These are phyloP conservation scores for Notodonta dromedarius DNA, from an alignment of 2,888 invertebrate genomes.

Conservation along the genomic window DNA sequence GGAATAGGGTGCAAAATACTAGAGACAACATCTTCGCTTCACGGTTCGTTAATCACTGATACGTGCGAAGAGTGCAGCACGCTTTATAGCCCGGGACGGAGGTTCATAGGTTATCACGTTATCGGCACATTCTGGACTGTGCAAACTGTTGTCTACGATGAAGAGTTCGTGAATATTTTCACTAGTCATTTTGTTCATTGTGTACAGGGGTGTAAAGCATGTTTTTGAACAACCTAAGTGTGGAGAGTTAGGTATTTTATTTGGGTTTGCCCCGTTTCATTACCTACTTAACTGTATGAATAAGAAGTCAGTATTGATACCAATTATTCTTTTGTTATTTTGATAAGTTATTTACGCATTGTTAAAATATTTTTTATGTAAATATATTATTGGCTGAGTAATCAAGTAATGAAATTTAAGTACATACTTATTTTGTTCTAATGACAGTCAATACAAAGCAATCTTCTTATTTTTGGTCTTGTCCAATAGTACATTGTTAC, in stretches of 20 bases:
- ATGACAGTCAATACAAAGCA: too few species aligned
- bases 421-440: too few species aligned
- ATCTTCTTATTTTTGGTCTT: too few species aligned
- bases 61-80: conserved; percentile 11
- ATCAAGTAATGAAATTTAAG: too few species aligned
- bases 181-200: conserved; percentile 11
- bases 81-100: conserved; percentile 45
- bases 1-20: conserved; percentile 50
- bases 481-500: too few species aligned
- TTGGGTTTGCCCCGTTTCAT: background rate
- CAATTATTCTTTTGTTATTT: too few species aligned
- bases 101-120: conserved; percentile 61
- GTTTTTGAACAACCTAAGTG: conserved; percentile 10
- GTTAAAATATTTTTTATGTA: too few species aligned
- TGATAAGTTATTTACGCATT: too few species aligned
- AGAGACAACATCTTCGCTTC: conserved; percentile 50
- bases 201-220: background rate
- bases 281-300: too few species aligned
- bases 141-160: conserved; percentile 36
- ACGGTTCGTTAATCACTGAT: conserved; percentile 26
- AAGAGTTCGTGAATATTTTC: conserved; percentile 27
- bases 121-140: conserved; percentile 53
- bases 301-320: too few species aligned
- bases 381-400: too few species aligned
- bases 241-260: background rate